A percentile compares a stretch with the other conserved stretches of the same genome.
Conservation (phyloP, 2,888 invertebrate genomes). For the Quadriops clusia region DNA sequence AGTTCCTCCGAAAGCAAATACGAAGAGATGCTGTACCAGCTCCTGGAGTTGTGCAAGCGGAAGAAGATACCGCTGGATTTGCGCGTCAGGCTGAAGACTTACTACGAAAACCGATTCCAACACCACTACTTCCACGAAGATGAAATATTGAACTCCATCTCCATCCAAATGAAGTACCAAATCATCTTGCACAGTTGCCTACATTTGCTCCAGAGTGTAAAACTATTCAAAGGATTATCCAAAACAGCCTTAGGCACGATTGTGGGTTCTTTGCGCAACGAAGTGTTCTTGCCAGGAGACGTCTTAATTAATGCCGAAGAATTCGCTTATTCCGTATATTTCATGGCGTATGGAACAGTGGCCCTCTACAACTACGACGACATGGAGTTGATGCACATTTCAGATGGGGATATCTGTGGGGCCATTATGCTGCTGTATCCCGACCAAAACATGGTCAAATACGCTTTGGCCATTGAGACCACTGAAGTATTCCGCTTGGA, state of each 20-base stretch:
- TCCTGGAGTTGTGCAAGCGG: conserved; percentile 9
- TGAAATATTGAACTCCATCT: conserved; percentile 9
- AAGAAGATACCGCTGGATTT: conserved; percentile 9
- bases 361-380: conserved; percentile 12
- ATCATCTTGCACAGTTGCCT: conserved; percentile 12
- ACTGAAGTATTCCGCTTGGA: conserved; percentile 15
- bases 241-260: conserved; percentile 12
- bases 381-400: conserved; percentile 12
- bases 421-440: conserved; percentile 1
- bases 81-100: conserved; percentile 9
- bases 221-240: conserved; percentile 10
- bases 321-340: conserved; percentile 8
- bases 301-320: conserved; percentile 11
- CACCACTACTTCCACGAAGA: conserved; percentile 11
- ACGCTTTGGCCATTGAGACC: conserved; percentile 14
- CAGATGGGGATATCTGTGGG: conserved; percentile 14
- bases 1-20: conserved; percentile 11
- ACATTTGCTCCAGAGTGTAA: conserved; percentile 11
- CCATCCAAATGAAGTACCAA: conserved; percentile 14
- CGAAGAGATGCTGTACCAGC: conserved; percentile 11
- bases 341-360: conserved; percentile 15
- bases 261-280: conserved; percentile 11
- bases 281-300: conserved; percentile 14
- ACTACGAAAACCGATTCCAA: conserved; percentile 12
- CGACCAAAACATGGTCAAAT: conserved; percentile 7